Base-by-base conservation (phyloP, 2,113 vertebrate species). In the Lampris megalopsis region DNA sequence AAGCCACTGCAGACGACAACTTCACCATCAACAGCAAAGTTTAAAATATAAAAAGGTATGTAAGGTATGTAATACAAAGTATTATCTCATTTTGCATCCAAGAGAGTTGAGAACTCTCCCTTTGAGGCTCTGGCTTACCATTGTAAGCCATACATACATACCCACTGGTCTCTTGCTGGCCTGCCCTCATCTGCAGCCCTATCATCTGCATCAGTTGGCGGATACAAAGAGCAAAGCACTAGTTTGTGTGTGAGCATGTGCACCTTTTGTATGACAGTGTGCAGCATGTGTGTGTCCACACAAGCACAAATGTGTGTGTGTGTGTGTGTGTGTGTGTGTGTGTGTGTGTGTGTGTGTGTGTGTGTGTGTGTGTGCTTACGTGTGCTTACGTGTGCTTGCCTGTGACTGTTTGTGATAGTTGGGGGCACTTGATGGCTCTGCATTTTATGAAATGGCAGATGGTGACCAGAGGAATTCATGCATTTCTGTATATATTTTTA, bases 171-270 rank as follows among this genome's bases (percentile, higher is more conserved):
- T 73, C 75, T 73, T 67, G 71, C 79, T 83, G 72, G 86, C 77
- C 76, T 68, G 87, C 80, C 67, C 82, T 90, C 86, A 81, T 81
- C 86, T 89, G 86, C 85, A 90, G 84, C 81, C 79, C 80, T 66
- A 88, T 93, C 90, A 88, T 92, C 86, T 93, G 91, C 91, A 92
- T 94, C 89, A 88, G 60, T 93, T 92, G 89, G 86, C 89, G 88
- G 72, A 90, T 87, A 93, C 91, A 91, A 91, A 91, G 88, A 88
- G 77, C 85, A 68, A 1, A 60, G 75, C 37, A 54, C 81, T 69
- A 82, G 73, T 91, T 85, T 87, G 84, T 75, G 68, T 81, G 90
- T 81, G 88, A 77, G 75, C 82, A 84, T 89, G 84, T 87, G 77
- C 47, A 57, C 71, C 73, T 85, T 87, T 80, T 81, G 80, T 87